Percentiles rank a stretch among this genome's conserved stretches.
Conservation (phyloP, 2,888 invertebrate species). For the Mesochorus sp. region DNA sequence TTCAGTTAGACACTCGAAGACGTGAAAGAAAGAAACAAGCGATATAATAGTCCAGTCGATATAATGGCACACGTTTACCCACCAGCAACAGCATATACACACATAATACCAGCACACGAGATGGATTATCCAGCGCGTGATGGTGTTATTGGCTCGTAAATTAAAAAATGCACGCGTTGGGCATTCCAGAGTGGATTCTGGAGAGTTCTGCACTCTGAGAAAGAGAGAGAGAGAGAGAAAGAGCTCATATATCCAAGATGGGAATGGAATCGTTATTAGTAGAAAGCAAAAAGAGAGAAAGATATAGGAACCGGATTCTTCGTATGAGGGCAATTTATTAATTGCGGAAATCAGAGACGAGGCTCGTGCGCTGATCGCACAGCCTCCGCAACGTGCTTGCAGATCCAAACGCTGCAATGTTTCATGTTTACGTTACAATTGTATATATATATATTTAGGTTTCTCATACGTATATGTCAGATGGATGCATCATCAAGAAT, state of each 20-base stretch:
- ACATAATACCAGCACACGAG: slow-evolving; percentile 27
- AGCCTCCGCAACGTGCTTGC: slow-evolving; percentile 21
- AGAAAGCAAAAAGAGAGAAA: slow-evolving; percentile 71
- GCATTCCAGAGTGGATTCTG: slow-evolving; percentile 44
- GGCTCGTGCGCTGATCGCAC: slow-evolving; percentile 44
- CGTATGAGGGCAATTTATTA: slow-evolving; percentile 68
- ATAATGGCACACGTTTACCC: not conserved
- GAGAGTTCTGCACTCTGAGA: no score
- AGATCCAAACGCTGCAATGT: slow-evolving; percentile 30
- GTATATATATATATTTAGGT: slow-evolving; percentile 5
- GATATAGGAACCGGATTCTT: slow-evolving; percentile 71
- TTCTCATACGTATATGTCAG: not conserved
- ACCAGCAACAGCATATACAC: no score
- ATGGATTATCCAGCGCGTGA: slow-evolving; percentile 6
- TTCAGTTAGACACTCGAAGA: not conserved
- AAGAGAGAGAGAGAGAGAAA: no score
- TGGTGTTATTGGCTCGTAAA: slow-evolving; percentile 28
- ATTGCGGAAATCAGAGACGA: slow-evolving; percentile 73
- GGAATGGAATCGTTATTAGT: slow-evolving; percentile 75
- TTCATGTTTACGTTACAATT: slow-evolving; percentile 39
- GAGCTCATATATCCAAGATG: slow-evolving; percentile 66
- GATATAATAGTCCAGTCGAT: not conserved
- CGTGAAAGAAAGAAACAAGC: not conserved
- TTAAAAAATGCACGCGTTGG: slow-evolving; percentile 42
- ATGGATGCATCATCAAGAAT: slow-evolving; percentile 13